These are phyloP conservation scores for Solea solea DNA, from an alignment of 2,113 vertebrate species.

Conservation along the genomic window DNA sequence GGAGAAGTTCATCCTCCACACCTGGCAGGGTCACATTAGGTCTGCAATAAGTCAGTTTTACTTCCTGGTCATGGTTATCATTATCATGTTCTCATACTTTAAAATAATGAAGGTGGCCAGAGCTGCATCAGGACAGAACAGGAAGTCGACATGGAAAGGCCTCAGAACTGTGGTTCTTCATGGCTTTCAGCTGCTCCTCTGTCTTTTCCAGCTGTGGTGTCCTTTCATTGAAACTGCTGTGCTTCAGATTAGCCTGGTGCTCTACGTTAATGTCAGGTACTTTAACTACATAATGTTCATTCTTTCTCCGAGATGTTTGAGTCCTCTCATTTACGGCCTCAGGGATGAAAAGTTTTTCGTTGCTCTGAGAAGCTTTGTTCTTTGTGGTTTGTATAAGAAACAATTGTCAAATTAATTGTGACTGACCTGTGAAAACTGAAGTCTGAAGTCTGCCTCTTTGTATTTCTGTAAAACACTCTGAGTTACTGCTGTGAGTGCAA, in stretches of 20 bases:
- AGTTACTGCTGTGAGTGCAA: too few species aligned
- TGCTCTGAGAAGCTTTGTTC: conserved; percentile 30
- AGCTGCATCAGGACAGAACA: conserved; percentile 18
- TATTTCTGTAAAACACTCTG: too few species aligned
- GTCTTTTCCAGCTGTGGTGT: conserved; percentile 48
- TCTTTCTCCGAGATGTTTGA: conserved; percentile 47
- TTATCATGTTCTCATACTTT: background rate
- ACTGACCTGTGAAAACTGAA: too few species aligned
- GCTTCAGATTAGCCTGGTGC: background rate
- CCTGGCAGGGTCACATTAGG: background rate
- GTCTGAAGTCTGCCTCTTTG: too few species aligned
- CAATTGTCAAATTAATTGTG: conserved; percentile 5
- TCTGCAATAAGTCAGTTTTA: background rate
- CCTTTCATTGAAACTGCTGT: conserved; percentile 54
- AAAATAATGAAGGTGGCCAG: conserved; percentile 2
- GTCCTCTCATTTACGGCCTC: conserved; percentile 63
- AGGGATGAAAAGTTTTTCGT: conserved; percentile 48
- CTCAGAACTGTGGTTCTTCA: conserved; percentile 60
- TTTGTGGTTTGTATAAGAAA: background rate
- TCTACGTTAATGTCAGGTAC: conserved; percentile 21
- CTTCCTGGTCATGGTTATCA: background rate
- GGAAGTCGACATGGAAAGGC: conserved; percentile 44
- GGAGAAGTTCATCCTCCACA: background rate
- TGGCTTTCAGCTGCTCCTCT: conserved; percentile 57
- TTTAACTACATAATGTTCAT: conserved; percentile 47